phyloP scores from a whole-genome alignment of 2,797 vertebrate species.

The Cossypha dichroa region DNA sequence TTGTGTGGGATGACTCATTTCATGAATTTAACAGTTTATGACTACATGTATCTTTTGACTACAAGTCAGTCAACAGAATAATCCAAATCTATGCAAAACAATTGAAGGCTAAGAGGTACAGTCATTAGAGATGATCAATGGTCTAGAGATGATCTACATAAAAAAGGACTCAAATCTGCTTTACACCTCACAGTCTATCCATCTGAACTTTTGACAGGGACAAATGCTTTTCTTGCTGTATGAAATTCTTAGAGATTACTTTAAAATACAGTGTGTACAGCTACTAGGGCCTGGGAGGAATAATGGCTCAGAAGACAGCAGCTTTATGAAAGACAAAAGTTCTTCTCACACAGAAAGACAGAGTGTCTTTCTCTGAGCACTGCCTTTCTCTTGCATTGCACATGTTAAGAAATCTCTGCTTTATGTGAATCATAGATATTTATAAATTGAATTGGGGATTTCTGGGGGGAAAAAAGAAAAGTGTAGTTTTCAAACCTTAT shows the following conservation, averaged over 20 bases:
- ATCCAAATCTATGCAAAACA: neutral
- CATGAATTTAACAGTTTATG: neutral
- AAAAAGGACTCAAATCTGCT: neutral
- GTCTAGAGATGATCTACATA: neutral
- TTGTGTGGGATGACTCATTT: neutral
- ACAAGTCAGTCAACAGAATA: neutral
- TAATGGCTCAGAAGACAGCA: neutral
- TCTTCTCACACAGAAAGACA: neutral
- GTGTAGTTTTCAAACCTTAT: neutral
- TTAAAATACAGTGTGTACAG: neutral
- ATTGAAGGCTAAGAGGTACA: neutral
- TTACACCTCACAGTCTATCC: neutral
- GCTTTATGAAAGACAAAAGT: neutral
- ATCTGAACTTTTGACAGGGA: neutral
- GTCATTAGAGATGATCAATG: neutral
- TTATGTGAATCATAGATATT: neutral
- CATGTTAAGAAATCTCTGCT: neutral
- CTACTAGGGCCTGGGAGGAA: neutral
- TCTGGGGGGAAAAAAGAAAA: fast-evolving
- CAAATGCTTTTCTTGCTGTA: neutral
- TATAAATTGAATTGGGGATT: neutral
- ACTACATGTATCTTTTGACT: neutral
- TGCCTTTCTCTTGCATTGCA: neutral
- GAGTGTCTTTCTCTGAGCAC: neutral
- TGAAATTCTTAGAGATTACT: neutral